phyloP scores from a whole-genome alignment of 2,113 vertebrate genomes.

The Empidonax traillii region DNA sequence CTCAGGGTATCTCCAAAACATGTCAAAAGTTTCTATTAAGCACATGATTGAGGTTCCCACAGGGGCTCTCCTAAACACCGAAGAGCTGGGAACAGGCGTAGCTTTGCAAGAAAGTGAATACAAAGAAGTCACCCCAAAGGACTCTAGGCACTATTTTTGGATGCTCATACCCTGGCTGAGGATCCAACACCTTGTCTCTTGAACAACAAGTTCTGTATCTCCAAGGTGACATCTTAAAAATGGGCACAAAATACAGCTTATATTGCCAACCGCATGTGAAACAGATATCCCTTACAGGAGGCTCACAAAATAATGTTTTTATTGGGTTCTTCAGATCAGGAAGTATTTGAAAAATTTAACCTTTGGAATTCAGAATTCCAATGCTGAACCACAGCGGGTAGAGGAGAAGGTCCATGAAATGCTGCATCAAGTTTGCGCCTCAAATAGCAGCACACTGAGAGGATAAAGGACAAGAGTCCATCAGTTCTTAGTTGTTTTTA shows the following conservation, averaged over 20 bases:
- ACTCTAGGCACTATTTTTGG: neutral
- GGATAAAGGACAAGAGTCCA: neutral
- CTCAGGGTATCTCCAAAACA: slow-evolving; percentile 9
- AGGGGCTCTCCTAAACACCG: neutral
- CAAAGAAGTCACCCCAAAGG: neutral
- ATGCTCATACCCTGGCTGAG: neutral
- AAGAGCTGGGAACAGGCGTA: neutral
- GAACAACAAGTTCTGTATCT: neutral
- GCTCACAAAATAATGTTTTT: neutral
- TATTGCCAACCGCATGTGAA: neutral
- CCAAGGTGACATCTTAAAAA: neutral
- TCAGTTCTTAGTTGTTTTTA: neutral
- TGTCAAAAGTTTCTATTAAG: neutral
- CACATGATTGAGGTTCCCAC: neutral
- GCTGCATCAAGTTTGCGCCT: neutral
- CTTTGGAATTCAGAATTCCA: neutral
- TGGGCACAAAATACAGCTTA: neutral
- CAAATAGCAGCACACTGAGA: neutral
- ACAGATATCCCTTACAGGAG: neutral
- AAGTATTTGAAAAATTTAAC: neutral
- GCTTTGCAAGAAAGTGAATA: neutral
- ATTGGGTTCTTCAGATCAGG: neutral
- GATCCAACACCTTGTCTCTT: neutral
- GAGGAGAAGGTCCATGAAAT: neutral
- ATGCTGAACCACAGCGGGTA: neutral